phyloP scores from a whole-genome alignment of 2,113 vertebrate genomes.

The Urocynchramus pylzowi region DNA sequence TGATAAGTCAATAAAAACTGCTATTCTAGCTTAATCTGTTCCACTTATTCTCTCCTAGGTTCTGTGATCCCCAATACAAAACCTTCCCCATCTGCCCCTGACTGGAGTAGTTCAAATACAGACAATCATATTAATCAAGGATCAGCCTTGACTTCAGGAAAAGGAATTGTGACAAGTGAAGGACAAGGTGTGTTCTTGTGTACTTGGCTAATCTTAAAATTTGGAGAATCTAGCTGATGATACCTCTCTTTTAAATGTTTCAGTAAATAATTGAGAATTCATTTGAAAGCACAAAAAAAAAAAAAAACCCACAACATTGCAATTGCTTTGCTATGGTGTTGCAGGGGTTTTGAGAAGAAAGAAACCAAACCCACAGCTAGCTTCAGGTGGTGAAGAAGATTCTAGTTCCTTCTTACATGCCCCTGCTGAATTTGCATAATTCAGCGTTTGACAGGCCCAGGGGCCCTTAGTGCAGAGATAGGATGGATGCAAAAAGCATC shows the following conservation, averaged over 20 bases:
- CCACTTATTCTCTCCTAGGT: conserved; percentile 5
- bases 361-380: neutral
- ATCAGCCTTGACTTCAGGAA: conserved; percentile 54
- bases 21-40: neutral
- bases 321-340: neutral
- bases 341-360: neutral
- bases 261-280: neutral
- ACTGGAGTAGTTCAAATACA: conserved; percentile 75
- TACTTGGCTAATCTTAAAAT: neutral
- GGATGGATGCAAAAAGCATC: neutral
- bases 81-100: conserved; percentile 51
- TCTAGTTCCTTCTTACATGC: neutral
- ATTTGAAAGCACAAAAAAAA: neutral
- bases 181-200: conserved; percentile 74
- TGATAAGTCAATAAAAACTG: neutral
- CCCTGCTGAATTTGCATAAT: neutral
- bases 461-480: neutral
- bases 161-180: conserved; percentile 63
- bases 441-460: neutral
- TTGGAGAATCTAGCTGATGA: neutral
- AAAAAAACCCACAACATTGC: neutral
- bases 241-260: neutral
- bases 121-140: conserved; percentile 74
- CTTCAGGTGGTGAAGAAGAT: neutral
- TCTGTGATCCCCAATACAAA: conserved; percentile 47